Conservation (phyloP, 2,113 vertebrate genomes). For the Aphelocoma coerulescens region DNA sequence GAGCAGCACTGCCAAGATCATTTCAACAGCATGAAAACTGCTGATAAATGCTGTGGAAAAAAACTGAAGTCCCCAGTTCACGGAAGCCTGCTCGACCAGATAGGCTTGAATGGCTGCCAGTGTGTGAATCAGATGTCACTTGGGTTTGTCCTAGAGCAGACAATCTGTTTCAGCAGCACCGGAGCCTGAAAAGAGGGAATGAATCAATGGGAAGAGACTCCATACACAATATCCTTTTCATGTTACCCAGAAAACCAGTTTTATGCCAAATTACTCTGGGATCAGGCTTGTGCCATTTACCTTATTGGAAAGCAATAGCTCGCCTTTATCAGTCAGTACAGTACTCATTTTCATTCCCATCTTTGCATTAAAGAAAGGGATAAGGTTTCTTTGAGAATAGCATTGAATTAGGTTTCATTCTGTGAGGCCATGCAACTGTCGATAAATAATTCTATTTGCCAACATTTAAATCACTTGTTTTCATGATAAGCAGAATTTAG, state of each 20-base stretch:
- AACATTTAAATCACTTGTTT: slow-evolving; percentile 6
- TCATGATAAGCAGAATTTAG: not conserved
- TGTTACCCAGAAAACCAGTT: slow-evolving; percentile 2
- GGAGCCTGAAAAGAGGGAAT: slow-evolving; percentile 14
- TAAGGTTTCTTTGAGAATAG: not conserved
- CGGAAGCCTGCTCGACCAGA: slow-evolving; percentile 50
- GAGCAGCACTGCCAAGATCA: slow-evolving; percentile 42
- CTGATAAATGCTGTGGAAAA: slow-evolving; percentile 55
- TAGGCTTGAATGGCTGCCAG: slow-evolving; percentile 63
- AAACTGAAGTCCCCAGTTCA: slow-evolving; percentile 32
- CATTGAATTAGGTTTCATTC: not conserved
- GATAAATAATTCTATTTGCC: slow-evolving; percentile 30
- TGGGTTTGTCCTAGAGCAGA: slow-evolving; percentile 15
- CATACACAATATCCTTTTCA: slow-evolving; percentile 10
- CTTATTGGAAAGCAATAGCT: slow-evolving; percentile 50
- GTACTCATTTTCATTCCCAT: slow-evolving; percentile 52
- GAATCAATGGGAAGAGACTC: slow-evolving; percentile 14
- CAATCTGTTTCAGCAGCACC: slow-evolving; percentile 48
- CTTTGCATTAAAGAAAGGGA: slow-evolving; percentile 16
- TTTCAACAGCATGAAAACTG: slow-evolving; percentile 54
- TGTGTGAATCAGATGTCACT: slow-evolving; percentile 53
- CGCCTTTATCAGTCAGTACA: slow-evolving; percentile 48
- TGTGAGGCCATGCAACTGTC: not conserved
- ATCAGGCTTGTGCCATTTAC: slow-evolving; percentile 40
- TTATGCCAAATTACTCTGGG: slow-evolving; percentile 33